Base-by-base conservation (phyloP, 2,888 invertebrate species). In the Andrena haemorrhoa region DNA sequence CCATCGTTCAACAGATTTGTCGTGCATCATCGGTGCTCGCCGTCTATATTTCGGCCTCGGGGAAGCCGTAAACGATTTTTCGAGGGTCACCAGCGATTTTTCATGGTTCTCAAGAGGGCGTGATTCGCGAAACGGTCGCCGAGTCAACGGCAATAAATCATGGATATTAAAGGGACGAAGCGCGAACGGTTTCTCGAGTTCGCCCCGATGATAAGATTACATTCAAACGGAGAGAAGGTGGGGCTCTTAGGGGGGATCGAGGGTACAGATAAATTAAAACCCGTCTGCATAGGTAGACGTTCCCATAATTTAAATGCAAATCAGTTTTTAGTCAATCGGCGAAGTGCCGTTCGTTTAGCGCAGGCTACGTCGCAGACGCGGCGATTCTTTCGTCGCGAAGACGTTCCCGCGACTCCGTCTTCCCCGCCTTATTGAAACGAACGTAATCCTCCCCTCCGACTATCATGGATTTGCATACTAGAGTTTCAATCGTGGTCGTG, bases 251-350 rank as follows among this genome's bases (percentile, higher is more conserved):
- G 79, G 77, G 75, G 86, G 81, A 86, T 88, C 76, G 81, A 82
- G 86, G 75, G 75, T 82, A 65, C 81, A 78, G 88, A 88, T 88
- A 86, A 88, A 88, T 88, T 86, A 88, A 88, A 88, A 79, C 66
- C 80, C 75, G 85, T 63, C 81, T 79, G 83, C 78, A 80, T 83
- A 85, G 87, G 80, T 83, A 82, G 85, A 78, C 79, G 79, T 51
- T 75, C 64, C 79, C 74, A 88, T 88, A 88, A 88, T 88, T 88
- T 88, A 88, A 88, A 88, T 88, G 88, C 83, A 88, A 88, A 88
- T 88, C 88, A 83, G 85, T 86, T 88, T 88, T 83, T 82, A 85
- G 87, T 87, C 85, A 88, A 88, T 88, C 88, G 85, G 56, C 53
- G 73, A 70, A 82, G 78, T 78, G 72, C 65, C 77, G 76, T 86